Evolutionary conservation across 2,888 invertebrate species (phyloP), one percentile per base, ranked within the genome.

Genomic region (Drosophila pegasa): DNA sequence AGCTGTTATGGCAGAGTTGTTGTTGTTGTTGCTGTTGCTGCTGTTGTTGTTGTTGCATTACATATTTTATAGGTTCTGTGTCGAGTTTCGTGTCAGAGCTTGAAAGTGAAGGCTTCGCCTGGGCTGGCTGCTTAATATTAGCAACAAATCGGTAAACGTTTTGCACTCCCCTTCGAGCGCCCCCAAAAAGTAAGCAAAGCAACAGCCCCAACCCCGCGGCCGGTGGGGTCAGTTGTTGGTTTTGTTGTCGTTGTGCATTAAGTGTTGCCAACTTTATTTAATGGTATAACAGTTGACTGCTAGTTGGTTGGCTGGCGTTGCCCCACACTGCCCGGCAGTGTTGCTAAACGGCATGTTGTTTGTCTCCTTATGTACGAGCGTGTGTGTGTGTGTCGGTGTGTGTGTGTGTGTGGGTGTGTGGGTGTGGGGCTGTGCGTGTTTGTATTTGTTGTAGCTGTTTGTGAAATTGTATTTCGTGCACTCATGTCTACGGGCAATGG

Each of bases 181-280:
- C 51, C 65, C n/a, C 50, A 22, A 22, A n/a, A 60, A 67, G 60
- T 59, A 69, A 54, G 56, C 55, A 29, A 31, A 73, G 27, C 63
- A 56, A 27, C 35, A 29, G 18, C 20, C 33, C 31, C 9, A 22
- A 12, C 12, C 29, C 16, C 29, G 3, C 29, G 29, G 29, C 29
- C 22, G 47, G 31, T 27, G 12, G 33, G 27, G 25, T 33, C 63
- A 68, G 68, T 75, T 78, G 73, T 71, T 79, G 78, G 78, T 84
- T 75, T 86, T 79, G 79, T 75, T 80, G 74, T 80, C 76, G 76
- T 69, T 89, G 80, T 87, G 86, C 89, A 86, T 89, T 87, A 89
- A 90, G 90, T 90, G 90, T 89, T 90, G 90, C 90, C 90, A 90
- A 90, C 88, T 90, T 89, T 89, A 89, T 89, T 90, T 89, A 88